Conservation (phyloP, 2,888 invertebrate genomes). For the Yponomeuta sedellus region DNA sequence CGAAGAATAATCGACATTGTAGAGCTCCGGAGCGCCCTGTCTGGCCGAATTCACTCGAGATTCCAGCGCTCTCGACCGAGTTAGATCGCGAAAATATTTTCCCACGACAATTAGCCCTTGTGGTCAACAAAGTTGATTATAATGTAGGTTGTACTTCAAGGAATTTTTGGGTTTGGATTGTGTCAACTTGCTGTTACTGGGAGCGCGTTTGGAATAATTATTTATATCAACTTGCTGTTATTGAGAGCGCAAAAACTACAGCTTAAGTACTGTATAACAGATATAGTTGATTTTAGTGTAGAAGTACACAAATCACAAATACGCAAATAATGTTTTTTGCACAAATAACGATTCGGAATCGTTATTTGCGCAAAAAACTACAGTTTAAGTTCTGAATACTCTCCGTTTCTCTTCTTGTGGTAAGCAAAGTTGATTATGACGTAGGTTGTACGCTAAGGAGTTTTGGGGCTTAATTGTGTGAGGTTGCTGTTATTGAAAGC, state of each 20-base stretch:
- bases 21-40: constrained; percentile 33
- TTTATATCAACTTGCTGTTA: no score
- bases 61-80: constrained; percentile 39
- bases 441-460: constrained; percentile 9
- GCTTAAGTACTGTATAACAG: no score
- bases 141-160: constrained; percentile 8
- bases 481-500: background rate
- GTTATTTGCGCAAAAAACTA: no score
- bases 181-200: background rate
- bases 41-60: constrained; percentile 47
- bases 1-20: constrained; percentile 61
- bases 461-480: background rate
- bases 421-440: background rate
- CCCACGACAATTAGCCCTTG: constrained; percentile 50
- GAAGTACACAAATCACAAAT: no score
- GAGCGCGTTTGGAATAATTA: no score
- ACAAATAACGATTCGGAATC: no score
- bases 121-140: background rate
- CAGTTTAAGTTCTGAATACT: no score
- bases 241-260: no score
- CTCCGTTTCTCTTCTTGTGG: no score
- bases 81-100: constrained; percentile 44
- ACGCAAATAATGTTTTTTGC: no score
- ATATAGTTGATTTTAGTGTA: no score
- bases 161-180: background rate